These are phyloP conservation scores for Clarias batrachus DNA, from an alignment of 2,113 vertebrate genomes.

Conservation along the genomic window DNA sequence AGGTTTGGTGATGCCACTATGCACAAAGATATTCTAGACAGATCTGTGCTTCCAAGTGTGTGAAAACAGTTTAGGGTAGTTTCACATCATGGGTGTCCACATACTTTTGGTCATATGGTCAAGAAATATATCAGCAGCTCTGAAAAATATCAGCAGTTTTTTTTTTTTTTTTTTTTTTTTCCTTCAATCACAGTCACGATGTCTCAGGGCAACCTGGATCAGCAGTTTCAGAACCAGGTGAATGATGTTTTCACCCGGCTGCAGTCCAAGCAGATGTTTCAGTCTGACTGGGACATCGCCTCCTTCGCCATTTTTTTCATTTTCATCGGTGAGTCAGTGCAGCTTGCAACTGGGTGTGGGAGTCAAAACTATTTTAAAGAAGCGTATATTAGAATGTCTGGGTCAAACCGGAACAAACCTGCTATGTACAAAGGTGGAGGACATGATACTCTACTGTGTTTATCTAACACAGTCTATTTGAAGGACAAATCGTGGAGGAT, in stretches of 20 bases:
- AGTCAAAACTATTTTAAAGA: not conserved
- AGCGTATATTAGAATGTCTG: not conserved
- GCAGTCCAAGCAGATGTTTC: slow-evolving; percentile 73
- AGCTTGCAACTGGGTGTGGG: not conserved
- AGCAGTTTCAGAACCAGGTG: slow-evolving; percentile 67
- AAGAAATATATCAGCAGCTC: not conserved
- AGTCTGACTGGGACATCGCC: slow-evolving; percentile 80
- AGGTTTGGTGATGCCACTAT: not conserved
- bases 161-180: not conserved
- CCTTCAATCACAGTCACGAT: slow-evolving; percentile 47
- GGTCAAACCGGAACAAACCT: not conserved
- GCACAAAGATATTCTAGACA: not conserved
- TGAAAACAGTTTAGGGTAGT: not conserved
- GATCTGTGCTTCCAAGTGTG: not conserved
- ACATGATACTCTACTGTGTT: not conserved
- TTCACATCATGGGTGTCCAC: not conserved
- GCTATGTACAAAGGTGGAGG: not conserved
- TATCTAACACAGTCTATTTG: not conserved
- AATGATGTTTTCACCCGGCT: slow-evolving; percentile 73
- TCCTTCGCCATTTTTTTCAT: slow-evolving; percentile 77
- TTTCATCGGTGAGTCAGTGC: slow-evolving; percentile 74
- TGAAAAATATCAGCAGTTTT: not conserved
- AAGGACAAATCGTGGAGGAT: not conserved
- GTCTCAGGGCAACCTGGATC: slow-evolving; percentile 50
- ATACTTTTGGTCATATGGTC: not conserved